These are phyloP conservation scores for Melanophora roralis DNA, from an alignment of 2,888 invertebrate species.

Conservation along the genomic window DNA sequence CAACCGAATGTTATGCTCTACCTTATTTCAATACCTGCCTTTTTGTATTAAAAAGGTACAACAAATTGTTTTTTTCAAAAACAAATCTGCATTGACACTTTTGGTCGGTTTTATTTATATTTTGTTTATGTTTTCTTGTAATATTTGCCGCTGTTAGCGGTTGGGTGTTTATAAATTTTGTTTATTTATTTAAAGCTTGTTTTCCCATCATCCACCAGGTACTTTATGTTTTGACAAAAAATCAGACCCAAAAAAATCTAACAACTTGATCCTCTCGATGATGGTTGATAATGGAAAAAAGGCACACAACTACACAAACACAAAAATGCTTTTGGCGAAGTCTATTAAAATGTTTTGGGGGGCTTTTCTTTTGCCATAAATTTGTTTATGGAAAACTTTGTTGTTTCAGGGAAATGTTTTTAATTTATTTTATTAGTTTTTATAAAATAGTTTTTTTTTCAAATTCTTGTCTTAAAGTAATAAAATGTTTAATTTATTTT, in stretches of 20 bases:
- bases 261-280: slow-evolving; percentile 52
- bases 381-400: neutral
- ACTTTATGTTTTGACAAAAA: slow-evolving; percentile 39
- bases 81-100: slow-evolving; percentile 75
- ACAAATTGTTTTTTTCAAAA: slow-evolving; percentile 63
- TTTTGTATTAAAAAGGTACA: slow-evolving; percentile 40
- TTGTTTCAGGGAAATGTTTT: neutral
- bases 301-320: neutral
- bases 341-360: slow-evolving; percentile 19
- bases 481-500: no score
- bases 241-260: slow-evolving; percentile 35
- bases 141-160: slow-evolving; percentile 7
- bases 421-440: slow-evolving; percentile 22
- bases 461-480: no score
- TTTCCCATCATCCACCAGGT: slow-evolving; percentile 6
- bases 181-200: slow-evolving; percentile 13
- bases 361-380: neutral
- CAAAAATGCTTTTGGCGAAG: neutral
- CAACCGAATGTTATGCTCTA: no score
- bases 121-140: slow-evolving; percentile 12
- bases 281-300: slow-evolving; percentile 50
- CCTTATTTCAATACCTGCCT: no score
- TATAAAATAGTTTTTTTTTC: no score
- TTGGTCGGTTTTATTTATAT: slow-evolving; percentile 45
- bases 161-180: slow-evolving; percentile 9